Percentiles rank a stretch among this genome's conserved stretches.
These are phyloP conservation scores for Choristoneura rosaceana DNA, from an alignment of 2,888 invertebrate species.

Conservation along the genomic window DNA sequence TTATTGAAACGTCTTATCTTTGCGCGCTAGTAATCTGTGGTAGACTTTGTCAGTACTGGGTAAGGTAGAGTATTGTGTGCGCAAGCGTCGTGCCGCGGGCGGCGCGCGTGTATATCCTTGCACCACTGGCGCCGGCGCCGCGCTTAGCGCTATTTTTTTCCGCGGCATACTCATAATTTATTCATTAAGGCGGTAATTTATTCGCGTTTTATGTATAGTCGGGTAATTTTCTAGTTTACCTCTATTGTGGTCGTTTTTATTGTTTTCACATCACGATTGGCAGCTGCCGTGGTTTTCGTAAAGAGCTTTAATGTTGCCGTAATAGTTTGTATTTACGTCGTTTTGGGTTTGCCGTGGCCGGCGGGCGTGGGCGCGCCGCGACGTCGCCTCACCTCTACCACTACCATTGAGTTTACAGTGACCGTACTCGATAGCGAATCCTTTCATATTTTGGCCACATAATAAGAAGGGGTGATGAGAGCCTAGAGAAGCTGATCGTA, in stretches of 20 bases:
- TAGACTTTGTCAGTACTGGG: conserved; percentile 49
- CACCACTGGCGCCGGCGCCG: conserved; percentile 81
- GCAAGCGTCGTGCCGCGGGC: conserved; percentile 49
- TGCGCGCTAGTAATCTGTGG: conserved; percentile 45
- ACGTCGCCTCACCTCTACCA: conserved; percentile 53
- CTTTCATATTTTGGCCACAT: too few relatives aligned
- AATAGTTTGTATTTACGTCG: neutral
- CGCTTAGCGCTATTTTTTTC: conserved; percentile 81
- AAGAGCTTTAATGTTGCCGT: conserved; percentile 13
- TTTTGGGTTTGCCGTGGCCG: conserved; percentile 6
- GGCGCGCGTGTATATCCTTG: conserved; percentile 75
- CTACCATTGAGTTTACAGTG: too few relatives aligned
- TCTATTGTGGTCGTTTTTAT: conserved; percentile 68
- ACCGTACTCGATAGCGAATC: too few relatives aligned
- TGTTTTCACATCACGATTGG: conserved; percentile 57
- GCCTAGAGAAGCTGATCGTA: too few relatives aligned
- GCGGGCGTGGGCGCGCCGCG: conserved; percentile 55
- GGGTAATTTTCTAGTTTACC: conserved; percentile 73
- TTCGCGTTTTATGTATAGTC: conserved; percentile 63
- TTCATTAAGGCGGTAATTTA: conserved; percentile 80
- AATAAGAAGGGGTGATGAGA: too few relatives aligned
- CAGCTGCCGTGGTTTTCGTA: conserved; percentile 36
- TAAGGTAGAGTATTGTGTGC: conserved; percentile 57
- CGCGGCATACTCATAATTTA: conserved; percentile 78
- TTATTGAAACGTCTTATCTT: conserved; percentile 61